Evolutionary conservation across 2,797 vertebrate genomes (phyloP), one percentile per base, ranked within the genome.

Genomic region (Lateolabrax maculatus): DNA sequence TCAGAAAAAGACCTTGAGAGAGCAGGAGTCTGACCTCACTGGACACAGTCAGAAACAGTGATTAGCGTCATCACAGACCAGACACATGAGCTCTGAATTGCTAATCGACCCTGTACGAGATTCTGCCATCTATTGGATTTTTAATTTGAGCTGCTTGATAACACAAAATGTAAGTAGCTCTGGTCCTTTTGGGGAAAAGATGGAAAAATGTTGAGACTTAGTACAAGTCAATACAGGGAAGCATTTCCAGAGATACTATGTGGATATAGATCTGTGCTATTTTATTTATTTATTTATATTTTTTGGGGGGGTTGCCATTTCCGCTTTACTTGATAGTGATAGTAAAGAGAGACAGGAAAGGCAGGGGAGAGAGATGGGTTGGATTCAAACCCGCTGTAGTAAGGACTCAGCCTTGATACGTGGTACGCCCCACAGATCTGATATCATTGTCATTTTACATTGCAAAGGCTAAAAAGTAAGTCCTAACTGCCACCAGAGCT

Each of bases 1-100:
- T 62, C 71, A 70, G 67, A 78, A 69, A 56, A 53, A 55, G 51
- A 55, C 51, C n/a, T 58, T 57, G 37, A 67, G 55, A 43, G 61
- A 71, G 7, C 23, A 65, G 70, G 86, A 16, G 10, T 68, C 77
- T 77, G 70, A 76, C 75, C 64, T 88, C 61, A 25, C 6, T 34
- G 71, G 71, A 77, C 60, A 48, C 69, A 79, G 62, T 84, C 79
- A 71, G 74, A 66, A 71, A 77, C 34, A 21, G 57, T 64, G 76
- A 87, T 78, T 56, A 73, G 53, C 53, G 36, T 79, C 73, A 83
- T 58, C 63, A 56, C 58, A 13, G 64, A 74, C 9, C 48, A 75
- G 70, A 80, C 65, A 75, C 64, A 84, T 58, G 48, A 66, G 34
- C 27, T 78, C 18, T 46, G 75, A 71, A 72, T 75, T 67, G 56